Conservation (phyloP, 2,797 vertebrate genomes). For the Lacerta agilis region DNA sequence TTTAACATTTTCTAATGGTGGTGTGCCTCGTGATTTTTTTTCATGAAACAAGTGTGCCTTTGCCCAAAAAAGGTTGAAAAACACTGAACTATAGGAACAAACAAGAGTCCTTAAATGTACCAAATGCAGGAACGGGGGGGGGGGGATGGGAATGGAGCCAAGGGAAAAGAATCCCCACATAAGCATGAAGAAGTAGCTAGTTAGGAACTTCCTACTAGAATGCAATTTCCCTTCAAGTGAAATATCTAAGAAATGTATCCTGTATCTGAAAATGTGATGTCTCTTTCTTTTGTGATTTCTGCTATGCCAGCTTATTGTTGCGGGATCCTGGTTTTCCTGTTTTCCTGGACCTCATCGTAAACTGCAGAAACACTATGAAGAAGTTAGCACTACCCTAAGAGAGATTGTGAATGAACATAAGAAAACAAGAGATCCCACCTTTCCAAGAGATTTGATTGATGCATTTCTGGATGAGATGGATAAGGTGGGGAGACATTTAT, state of each 20-base stretch:
- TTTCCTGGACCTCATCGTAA: constrained; percentile 76
- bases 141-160: background rate
- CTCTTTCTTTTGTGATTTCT: background rate
- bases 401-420: constrained; percentile 72
- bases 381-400: constrained; percentile 47
- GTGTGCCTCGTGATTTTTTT: too few species aligned
- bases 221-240: background rate
- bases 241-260: background rate
- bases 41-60: too few species aligned
- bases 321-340: constrained; percentile 32
- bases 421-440: constrained; percentile 69
- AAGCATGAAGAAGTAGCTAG: background rate
- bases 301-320: background rate
- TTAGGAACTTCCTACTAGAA: background rate
- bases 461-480: constrained; percentile 77
- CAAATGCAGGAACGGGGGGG: background rate
- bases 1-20: too few species aligned
- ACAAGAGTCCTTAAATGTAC: background rate
- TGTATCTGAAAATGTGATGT: background rate
- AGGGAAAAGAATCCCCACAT: background rate
- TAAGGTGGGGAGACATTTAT: constrained; percentile 63
- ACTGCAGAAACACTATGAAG: constrained; percentile 36
- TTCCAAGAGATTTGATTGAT: constrained; percentile 79
- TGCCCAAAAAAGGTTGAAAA: too few species aligned
- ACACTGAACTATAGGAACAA: too few species aligned